Percentiles rank a stretch among this genome's conserved stretches.
These are phyloP conservation scores for Macquaria australasica DNA, from an alignment of 2,113 vertebrate species.

Conservation along the genomic window DNA sequence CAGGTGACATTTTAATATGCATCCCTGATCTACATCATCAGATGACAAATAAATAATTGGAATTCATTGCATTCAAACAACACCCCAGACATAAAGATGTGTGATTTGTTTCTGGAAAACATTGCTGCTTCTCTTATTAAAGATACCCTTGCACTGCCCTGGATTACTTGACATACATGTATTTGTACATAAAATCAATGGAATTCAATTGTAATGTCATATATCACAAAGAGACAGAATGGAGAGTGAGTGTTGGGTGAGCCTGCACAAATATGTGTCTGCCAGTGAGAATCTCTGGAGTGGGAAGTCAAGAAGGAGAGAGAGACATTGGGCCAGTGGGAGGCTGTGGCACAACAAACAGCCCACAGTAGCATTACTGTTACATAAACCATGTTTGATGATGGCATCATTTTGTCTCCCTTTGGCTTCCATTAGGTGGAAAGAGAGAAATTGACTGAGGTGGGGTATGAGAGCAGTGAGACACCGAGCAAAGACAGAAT, in stretches of 20 bases:
- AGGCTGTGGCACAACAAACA: constrained; percentile 22
- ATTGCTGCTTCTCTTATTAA: background rate
- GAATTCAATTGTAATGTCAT: constrained; percentile 6
- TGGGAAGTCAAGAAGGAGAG: constrained; percentile 31
- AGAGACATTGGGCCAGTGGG: constrained; percentile 16
- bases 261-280: background rate
- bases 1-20: background rate
- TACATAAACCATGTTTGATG: constrained; percentile 64
- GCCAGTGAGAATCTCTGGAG: constrained; percentile 14
- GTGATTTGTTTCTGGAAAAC: background rate
- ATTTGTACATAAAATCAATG: constrained; percentile 14
- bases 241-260: background rate
- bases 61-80: background rate
- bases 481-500: constrained; percentile 12
- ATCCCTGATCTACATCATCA: background rate
- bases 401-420: constrained; percentile 40
- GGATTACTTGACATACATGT: background rate
- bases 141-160: too few relatives aligned
- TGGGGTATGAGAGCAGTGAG: constrained; percentile 12
- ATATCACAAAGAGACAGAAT: background rate
- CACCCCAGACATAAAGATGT: background rate
- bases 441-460: constrained; percentile 19
- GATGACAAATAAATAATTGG: background rate
- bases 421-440: constrained; percentile 51
- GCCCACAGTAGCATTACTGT: constrained; percentile 7